Conservation (phyloP, 2,113 vertebrate genomes). For the Callipepla squamata region DNA sequence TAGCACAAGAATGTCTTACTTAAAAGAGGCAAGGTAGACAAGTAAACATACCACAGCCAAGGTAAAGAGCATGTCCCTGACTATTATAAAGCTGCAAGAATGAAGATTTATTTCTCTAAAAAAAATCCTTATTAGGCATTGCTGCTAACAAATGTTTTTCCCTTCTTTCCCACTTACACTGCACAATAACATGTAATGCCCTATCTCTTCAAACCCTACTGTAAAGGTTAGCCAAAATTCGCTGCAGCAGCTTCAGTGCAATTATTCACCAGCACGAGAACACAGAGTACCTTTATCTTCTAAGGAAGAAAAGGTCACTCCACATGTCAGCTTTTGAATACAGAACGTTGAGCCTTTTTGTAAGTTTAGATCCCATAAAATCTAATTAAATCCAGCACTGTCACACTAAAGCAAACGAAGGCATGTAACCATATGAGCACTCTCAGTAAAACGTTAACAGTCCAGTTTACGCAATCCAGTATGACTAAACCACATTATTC, state of each 20-base stretch:
- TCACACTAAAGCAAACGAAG: constrained; percentile 33
- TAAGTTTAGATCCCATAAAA: constrained; percentile 64
- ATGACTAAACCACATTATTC: constrained; percentile 50
- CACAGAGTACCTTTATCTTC: constrained; percentile 60
- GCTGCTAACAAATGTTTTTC: neutral
- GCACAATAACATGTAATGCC: constrained; percentile 37
- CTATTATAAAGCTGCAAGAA: constrained; percentile 19
- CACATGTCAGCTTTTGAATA: constrained; percentile 41
- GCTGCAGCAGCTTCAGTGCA: constrained; percentile 39
- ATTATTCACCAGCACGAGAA: constrained; percentile 64
- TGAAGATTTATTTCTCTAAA: constrained; percentile 24
- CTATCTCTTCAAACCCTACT: constrained; percentile 27
- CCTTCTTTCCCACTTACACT: constrained; percentile 37
- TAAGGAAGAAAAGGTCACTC: constrained; percentile 50
- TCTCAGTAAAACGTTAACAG: constrained; percentile 18
- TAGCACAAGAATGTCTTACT: neutral
- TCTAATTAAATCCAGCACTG: constrained; percentile 66
- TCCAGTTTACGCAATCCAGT: neutral
- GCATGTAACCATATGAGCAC: constrained; percentile 23
- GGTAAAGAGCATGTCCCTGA: constrained; percentile 24
- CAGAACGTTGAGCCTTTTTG: constrained; percentile 56
- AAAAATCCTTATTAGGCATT: constrained; percentile 49
- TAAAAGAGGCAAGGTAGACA: neutral
- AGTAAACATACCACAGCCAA: neutral
- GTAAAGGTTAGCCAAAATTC: constrained; percentile 65